Percentiles rank a stretch among this genome's conserved stretches.
These are phyloP conservation scores for Cremastinae sp. DNA, from an alignment of 2,888 invertebrate genomes.

Conservation along the genomic window DNA sequence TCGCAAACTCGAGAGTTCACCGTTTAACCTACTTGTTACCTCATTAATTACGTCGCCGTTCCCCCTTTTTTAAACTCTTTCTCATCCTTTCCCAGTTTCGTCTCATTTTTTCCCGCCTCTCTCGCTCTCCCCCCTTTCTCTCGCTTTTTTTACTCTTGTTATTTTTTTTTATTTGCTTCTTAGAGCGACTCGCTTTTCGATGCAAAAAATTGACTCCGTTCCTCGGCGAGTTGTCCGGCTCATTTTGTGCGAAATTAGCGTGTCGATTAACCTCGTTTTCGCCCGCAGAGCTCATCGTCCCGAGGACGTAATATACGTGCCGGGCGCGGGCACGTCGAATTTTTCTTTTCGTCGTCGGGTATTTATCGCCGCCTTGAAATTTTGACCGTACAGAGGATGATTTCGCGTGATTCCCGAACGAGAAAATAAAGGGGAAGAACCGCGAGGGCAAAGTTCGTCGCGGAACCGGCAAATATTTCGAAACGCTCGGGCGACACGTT, in stretches of 20 bases:
- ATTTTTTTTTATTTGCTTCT: too few relatives aligned
- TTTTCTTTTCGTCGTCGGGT: neutral
- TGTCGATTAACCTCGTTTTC: conserved; percentile 71
- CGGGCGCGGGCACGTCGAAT: neutral
- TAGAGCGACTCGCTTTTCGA: conserved; percentile 25
- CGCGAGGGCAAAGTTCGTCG: neutral
- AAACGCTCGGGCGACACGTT: conserved; percentile 3
- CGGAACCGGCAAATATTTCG: neutral
- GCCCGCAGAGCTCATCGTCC: conserved; percentile 15
- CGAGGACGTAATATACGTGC: conserved; percentile 3
- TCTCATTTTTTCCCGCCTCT: conserved; percentile 10
- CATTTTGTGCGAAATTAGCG: conserved; percentile 70
- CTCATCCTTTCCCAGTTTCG: conserved; percentile 3
- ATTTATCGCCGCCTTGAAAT: conserved; percentile 1
- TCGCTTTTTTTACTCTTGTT: conserved; percentile 55
- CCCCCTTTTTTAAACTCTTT: conserved; percentile 28
- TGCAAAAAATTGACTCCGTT: conserved; percentile 60
- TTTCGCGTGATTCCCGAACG: neutral
- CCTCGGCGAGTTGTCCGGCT: conserved; percentile 67
- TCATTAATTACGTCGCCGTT: conserved; percentile 68
- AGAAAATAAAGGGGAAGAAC: neutral
- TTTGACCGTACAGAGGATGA: neutral
- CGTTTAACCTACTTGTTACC: conserved; percentile 58
- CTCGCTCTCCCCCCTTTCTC: neutral
- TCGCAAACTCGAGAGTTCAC: conserved; percentile 52